A percentile compares a stretch with the other conserved stretches of the same genome.
Conservation (phyloP, 2,113 vertebrate species). For the Elachura formosa region DNA sequence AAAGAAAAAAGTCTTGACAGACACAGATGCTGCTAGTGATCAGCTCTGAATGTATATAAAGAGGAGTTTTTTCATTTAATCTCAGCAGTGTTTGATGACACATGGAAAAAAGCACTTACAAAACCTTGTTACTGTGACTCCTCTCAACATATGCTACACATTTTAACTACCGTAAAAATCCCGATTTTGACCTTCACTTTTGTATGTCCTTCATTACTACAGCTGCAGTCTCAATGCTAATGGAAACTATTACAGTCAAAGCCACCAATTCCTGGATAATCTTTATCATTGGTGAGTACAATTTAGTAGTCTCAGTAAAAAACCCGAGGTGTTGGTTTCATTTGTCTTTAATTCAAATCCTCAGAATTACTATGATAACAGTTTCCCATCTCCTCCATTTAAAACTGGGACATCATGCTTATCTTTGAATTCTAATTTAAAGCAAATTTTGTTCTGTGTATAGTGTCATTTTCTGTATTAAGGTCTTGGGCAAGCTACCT, state of each 20-base stretch:
- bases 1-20: not conserved
- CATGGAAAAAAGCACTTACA: not conserved
- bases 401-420: not conserved
- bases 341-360: not conserved
- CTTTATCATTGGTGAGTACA: not conserved
- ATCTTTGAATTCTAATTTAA: not conserved
- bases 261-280: not conserved
- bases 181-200: not conserved
- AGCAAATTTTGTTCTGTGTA: not conserved
- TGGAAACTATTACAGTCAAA: not conserved
- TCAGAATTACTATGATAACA: not conserved
- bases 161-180: not conserved
- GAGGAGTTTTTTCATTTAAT: not conserved
- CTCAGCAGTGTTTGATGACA: not conserved
- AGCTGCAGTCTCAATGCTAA: not conserved
- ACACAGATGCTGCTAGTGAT: not conserved
- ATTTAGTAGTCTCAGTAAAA: not conserved
- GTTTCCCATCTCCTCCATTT: not conserved
- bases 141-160: not conserved
- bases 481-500: not conserved
- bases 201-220: not conserved
- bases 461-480: not conserved
- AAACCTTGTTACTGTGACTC: not conserved
- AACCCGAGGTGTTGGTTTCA: not conserved
- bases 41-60: not conserved